These are phyloP conservation scores for Drosophila leontia DNA, from an alignment of 1,140 invertebrate genomes.

Conservation along the genomic window DNA sequence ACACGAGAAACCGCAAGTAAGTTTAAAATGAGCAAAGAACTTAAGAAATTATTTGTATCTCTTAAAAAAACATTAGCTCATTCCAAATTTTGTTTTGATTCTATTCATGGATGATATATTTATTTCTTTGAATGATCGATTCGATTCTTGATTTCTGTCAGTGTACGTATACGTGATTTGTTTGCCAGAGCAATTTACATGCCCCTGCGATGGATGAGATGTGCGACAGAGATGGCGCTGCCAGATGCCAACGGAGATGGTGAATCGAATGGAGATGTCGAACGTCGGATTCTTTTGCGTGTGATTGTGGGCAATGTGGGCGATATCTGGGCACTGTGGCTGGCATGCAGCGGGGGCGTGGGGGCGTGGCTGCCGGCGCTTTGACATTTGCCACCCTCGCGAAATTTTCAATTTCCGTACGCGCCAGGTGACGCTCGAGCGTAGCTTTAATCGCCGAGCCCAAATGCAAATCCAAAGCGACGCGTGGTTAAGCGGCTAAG, in stretches of 20 bases:
- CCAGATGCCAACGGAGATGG: constrained; percentile 47
- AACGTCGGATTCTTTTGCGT: constrained; percentile 46
- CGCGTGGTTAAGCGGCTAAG: constrained; percentile 73
- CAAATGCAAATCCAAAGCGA: constrained; percentile 72
- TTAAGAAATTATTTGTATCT: too few relatives aligned
- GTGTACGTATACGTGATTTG: constrained; percentile 69
- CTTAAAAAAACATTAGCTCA: too few relatives aligned
- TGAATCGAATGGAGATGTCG: constrained; percentile 41
- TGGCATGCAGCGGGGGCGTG: constrained; percentile 13
- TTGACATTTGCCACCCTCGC: constrained; percentile 71
- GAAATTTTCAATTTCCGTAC: constrained; percentile 49
- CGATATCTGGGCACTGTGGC: constrained; percentile 4
- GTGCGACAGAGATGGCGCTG: constrained; percentile 35
- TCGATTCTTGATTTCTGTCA: neutral
- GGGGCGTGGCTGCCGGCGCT: constrained; percentile 46
- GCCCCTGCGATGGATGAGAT: constrained; percentile 55
- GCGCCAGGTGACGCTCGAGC: constrained; percentile 58
- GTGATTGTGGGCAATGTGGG: constrained; percentile 28
- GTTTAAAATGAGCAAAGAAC: too few relatives aligned
- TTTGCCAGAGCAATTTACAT: constrained; percentile 77
- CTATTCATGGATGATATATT: neutral
- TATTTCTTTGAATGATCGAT: neutral
- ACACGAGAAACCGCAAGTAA: too few relatives aligned
- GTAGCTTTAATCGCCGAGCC: constrained; percentile 67
- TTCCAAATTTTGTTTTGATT: too few relatives aligned